Evolutionary conservation across 2,797 vertebrate species (phyloP).

Genomic region (Meda fulgida): DNA sequence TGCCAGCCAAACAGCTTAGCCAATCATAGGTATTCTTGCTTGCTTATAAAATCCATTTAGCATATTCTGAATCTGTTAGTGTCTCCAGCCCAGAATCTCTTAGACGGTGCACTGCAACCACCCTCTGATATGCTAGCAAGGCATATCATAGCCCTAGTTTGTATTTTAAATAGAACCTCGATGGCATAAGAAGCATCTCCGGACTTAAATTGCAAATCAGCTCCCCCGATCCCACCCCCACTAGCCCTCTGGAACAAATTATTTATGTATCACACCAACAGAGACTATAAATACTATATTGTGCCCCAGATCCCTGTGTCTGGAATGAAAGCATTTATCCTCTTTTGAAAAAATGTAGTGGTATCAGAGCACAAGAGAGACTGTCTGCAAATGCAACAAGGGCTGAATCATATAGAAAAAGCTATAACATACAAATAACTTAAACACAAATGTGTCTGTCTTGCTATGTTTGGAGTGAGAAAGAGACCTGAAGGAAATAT

Average conservation of each 20-base stretch:
- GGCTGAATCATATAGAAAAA: neutral
- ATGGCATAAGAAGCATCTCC: slow-evolving; percentile 54
- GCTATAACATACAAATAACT: slow-evolving; percentile 15
- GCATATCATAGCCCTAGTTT: slow-evolving; percentile 41
- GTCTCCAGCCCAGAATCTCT: neutral
- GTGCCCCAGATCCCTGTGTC: slow-evolving; percentile 61
- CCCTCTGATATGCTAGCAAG: neutral
- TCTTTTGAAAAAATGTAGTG: slow-evolving; percentile 54
- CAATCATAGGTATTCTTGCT: neutral
- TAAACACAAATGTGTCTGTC: slow-evolving; percentile 31
- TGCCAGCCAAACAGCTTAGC: neutral
- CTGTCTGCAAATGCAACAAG: slow-evolving; percentile 8
- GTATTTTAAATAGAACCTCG: slow-evolving; percentile 54
- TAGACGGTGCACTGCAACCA: slow-evolving; percentile 11
- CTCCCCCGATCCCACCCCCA: slow-evolving; percentile 46
- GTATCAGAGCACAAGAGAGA: slow-evolving; percentile 45
- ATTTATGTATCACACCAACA: slow-evolving; percentile 72
- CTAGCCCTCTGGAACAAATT: slow-evolving; percentile 70
- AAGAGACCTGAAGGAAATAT: slow-evolving; percentile 38
- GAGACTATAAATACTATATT: slow-evolving; percentile 71
- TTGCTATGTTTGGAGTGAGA: slow-evolving; percentile 17
- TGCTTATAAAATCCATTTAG: slow-evolving; percentile 2
- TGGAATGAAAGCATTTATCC: slow-evolving; percentile 67
- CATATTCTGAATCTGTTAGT: slow-evolving; percentile 8
- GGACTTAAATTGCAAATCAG: slow-evolving; percentile 73